A percentile compares a stretch with the other conserved stretches of the same genome.
These are phyloP conservation scores for Leucoma salicis DNA, from an alignment of 2,888 invertebrate genomes.

Conservation along the genomic window DNA sequence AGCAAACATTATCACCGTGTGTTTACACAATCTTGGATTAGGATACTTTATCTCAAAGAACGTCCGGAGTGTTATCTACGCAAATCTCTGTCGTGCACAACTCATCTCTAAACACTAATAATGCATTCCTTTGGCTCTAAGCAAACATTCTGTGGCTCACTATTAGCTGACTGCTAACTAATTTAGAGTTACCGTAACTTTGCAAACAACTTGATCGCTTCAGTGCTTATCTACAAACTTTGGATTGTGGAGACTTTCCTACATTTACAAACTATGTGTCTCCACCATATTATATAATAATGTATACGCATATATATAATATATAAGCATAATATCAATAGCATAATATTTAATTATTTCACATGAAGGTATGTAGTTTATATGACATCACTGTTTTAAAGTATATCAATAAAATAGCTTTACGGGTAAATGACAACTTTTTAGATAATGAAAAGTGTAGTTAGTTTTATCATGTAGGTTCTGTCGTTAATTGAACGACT, in stretches of 20 bases:
- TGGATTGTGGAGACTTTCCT: not conserved
- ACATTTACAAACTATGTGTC: no score
- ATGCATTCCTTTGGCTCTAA: conserved; percentile 37
- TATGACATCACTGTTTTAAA: no score
- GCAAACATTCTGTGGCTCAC: not conserved
- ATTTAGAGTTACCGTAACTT: not conserved
- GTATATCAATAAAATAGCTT: no score
- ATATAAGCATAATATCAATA: no score
- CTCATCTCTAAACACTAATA: conserved; percentile 38
- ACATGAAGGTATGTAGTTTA: no score
- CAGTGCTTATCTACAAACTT: not conserved
- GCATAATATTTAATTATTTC: no score
- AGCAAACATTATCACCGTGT: conserved; percentile 31
- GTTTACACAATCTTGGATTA: conserved; percentile 31
- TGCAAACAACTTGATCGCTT: not conserved
- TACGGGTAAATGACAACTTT: no score
- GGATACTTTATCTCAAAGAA: conserved; percentile 45
- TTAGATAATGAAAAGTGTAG: no score
- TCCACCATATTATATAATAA: no score
- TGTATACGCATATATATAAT: no score
- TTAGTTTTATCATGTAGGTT: no score
- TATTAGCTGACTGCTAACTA: not conserved
- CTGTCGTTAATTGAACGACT: no score
- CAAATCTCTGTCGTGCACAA: conserved; percentile 40
- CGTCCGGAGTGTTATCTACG: conserved; percentile 52